Percentiles rank a stretch among this genome's conserved stretches.
Conservation (phyloP, 2,888 invertebrate species). For the Synanthedon andrenaeformis region DNA sequence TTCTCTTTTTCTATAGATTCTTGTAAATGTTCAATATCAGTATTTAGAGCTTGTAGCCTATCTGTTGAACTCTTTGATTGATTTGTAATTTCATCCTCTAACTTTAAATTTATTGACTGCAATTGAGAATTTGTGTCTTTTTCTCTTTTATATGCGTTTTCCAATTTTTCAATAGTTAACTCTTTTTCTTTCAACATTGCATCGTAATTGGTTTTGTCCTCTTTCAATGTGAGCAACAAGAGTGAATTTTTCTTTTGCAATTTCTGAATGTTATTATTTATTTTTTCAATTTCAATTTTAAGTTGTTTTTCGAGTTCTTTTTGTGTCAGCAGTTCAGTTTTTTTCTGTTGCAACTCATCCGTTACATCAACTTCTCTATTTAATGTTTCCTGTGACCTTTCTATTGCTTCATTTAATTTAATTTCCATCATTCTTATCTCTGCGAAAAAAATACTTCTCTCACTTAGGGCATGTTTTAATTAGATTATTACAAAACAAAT, state of each 20-base stretch:
- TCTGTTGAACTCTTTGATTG: background rate
- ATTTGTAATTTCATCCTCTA: background rate
- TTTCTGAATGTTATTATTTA: conserved; percentile 16
- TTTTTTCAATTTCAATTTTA: conserved; percentile 9
- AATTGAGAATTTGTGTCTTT: background rate
- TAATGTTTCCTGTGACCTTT: conserved; percentile 6
- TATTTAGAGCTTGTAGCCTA: background rate
- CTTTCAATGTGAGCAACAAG: conserved; percentile 4
- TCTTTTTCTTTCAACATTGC: conserved; percentile 30
- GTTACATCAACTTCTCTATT: conserved; percentile 10
- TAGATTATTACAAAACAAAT: too few relatives aligned
- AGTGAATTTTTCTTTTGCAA: conserved; percentile 9
- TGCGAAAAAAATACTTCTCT: conserved; percentile 13
- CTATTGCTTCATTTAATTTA: background rate
- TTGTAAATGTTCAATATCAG: background rate
- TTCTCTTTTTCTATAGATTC: background rate
- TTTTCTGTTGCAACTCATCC: background rate
- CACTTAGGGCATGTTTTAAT: background rate
- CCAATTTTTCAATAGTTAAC: conserved; percentile 24
- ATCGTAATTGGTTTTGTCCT: conserved; percentile 31
- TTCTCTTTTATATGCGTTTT: conserved; percentile 8
- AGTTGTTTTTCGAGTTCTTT: background rate
- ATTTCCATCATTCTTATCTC: conserved; percentile 17
- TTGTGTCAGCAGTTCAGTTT: background rate
- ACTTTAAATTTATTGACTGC: background rate